Evolutionary conservation across 35 echinoderm and acorn worm species (phyloP).

Genomic region (Eucidaris tribuloides): DNA sequence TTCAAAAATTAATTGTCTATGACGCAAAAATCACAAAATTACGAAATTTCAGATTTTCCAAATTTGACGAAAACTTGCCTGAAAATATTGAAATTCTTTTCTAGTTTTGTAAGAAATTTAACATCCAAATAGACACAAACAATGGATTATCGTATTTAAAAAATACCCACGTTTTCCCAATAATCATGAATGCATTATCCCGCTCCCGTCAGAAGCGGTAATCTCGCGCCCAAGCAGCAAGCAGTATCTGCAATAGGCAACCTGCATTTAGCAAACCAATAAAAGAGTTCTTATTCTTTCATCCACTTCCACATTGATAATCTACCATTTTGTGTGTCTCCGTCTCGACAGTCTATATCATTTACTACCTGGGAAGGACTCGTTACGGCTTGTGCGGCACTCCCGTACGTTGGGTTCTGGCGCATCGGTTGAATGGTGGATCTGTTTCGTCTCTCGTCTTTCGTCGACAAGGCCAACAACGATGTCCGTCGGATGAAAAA

Average conservation of each 20-base stretch:
- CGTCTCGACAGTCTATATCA: not conserved
- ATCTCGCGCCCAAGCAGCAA: not conserved
- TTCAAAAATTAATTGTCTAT: too few relatives aligned
- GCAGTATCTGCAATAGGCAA: not conserved
- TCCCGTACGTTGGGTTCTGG: not conserved
- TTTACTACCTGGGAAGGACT: conserved; percentile 1
- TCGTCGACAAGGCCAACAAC: conserved; percentile 5
- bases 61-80: too few relatives aligned
- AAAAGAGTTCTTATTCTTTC: not conserved
- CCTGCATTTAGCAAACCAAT: not conserved
- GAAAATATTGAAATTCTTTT: too few relatives aligned
- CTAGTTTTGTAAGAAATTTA: too few relatives aligned
- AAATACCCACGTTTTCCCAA: not conserved
- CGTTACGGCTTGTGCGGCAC: not conserved
- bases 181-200: not conserved
- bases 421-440: conserved; percentile 1
- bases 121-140: too few relatives aligned
- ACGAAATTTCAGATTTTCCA: too few relatives aligned
- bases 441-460: not conserved
- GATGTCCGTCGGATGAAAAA: conserved; percentile 1
- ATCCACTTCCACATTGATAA: not conserved
- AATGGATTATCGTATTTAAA: not conserved
- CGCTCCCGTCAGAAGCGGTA: not conserved
- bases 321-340: not conserved
- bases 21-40: too few relatives aligned